Percentiles rank a stretch among this genome's conserved stretches.
Evolutionary conservation across 2,113 vertebrate species (phyloP).

Genomic region (Eleginops maclovinus): DNA sequence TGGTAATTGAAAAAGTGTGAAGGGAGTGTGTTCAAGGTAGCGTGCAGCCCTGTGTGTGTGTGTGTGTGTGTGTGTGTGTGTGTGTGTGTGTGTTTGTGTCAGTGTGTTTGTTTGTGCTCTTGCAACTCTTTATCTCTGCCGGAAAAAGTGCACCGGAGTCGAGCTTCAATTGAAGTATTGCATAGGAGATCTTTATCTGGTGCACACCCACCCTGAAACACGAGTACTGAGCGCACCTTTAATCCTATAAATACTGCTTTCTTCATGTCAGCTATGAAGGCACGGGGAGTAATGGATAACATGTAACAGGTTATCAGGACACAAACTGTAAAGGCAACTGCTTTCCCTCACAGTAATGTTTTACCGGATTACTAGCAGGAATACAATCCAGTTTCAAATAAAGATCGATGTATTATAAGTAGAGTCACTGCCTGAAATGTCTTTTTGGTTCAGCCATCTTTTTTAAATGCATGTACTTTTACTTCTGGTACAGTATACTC

Average conservation of each 20-base stretch:
- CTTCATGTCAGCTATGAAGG: slow-evolving; percentile 12
- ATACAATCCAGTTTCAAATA: too few relatives aligned
- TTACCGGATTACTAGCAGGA: too few relatives aligned
- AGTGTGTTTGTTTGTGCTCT: slow-evolving; percentile 58
- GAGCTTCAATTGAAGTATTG: slow-evolving; percentile 76
- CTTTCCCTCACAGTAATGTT: too few relatives aligned
- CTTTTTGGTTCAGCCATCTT: too few relatives aligned
- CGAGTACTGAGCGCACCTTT: slow-evolving; percentile 51
- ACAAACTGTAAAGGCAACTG: too few relatives aligned
- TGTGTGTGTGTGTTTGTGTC: slow-evolving; percentile 47
- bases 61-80: slow-evolving; percentile 49
- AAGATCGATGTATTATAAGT: too few relatives aligned
- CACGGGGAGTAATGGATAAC: background rate
- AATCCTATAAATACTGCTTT: slow-evolving; percentile 62
- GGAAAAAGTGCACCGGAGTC: slow-evolving; percentile 72
- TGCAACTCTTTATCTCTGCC: slow-evolving; percentile 75
- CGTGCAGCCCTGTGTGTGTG: slow-evolving; percentile 50
- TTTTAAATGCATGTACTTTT: too few relatives aligned
- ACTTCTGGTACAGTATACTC: too few relatives aligned
- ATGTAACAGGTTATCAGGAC: too few relatives aligned
- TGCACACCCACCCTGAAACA: slow-evolving; percentile 48
- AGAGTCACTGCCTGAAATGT: too few relatives aligned
- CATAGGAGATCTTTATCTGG: slow-evolving; percentile 77
- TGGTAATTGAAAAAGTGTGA: slow-evolving; percentile 87
- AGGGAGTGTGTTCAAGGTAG: slow-evolving; percentile 71